Evolutionary conservation across 2,797 vertebrate genomes (phyloP), one percentile per base, ranked within the genome.

Genomic region (Carapus acus): DNA sequence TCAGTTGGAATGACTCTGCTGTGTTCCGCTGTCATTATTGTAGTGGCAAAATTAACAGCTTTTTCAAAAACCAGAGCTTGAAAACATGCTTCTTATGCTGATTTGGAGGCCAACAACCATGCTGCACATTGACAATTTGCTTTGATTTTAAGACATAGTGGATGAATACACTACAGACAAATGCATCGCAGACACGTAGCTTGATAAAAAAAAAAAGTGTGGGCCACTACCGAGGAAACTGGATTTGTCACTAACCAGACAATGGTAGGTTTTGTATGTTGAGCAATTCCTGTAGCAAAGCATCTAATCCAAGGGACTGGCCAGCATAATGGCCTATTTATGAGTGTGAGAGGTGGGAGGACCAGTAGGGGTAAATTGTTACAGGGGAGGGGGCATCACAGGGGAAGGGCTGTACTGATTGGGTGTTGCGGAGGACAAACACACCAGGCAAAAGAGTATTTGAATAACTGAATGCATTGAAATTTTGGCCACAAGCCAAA

Each of bases 271-370:
- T 80, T 74, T 82, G 69, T 84, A 74, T 62, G 53, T 77, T 76
- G 61, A 63, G 67, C 62, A 73, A 73, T 66, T 74, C 56, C 38
- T 69, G 74, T 55, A 70, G 78, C 72, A 80, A 69, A 76, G 73
- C 49, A 37, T 69, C 70, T 82, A 80, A 87, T 83, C 78, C 74
- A 66, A 65, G 65, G 53, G 67, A 67, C 72, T 69, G 69, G 55
- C 53, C 22, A 1, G 58, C 51, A 84, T 85, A 83, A 85, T 69
- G 76, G 76, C 74, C 85, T 62, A 81, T 83, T 88, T 82, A 83
- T 80, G 71, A 75, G 69, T 53, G 40, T 21, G 55, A 71, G 70
- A 53, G 55, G 77, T 77, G 72, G 81, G 74, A 76, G 78, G 70
- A 76, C 77, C 64, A 37, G 74, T 61, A 61, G 68, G 75, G 79